Evolutionary conservation across 2,113 vertebrate species (phyloP).

Genomic region (Archilochus colubris): DNA sequence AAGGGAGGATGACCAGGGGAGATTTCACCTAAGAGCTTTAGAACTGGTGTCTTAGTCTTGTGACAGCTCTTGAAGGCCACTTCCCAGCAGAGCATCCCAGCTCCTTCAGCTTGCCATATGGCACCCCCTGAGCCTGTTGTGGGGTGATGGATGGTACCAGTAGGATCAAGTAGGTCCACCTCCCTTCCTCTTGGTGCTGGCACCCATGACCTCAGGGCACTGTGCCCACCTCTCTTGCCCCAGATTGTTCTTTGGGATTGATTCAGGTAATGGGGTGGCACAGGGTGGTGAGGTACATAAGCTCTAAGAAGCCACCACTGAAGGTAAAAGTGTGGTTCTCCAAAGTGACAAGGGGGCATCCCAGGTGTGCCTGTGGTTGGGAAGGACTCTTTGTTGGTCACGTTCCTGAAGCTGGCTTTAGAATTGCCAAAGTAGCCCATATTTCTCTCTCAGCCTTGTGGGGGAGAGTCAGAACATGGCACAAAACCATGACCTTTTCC

Average conservation of each 20-base stretch:
- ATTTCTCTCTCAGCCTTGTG: neutral
- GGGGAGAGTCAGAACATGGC: neutral
- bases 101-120: neutral
- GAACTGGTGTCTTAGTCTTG: neutral
- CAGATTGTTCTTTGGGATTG: neutral
- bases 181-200: neutral
- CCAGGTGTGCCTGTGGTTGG: neutral
- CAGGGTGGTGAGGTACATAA: neutral
- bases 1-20: neutral
- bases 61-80: neutral
- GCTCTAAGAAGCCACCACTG: neutral
- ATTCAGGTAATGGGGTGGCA: neutral
- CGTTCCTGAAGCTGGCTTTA: neutral
- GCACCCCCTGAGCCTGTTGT: neutral
- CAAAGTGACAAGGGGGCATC: neutral
- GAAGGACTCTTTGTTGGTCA: neutral
- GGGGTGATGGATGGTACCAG: neutral
- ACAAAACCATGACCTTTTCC: rapidly evolving
- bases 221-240: neutral
- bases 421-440: neutral
- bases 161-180: rapidly evolving
- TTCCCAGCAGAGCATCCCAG: neutral
- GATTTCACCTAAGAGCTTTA: neutral
- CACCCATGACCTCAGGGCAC: neutral
- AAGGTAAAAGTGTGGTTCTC: neutral